Evolutionary conservation across 1,140 invertebrate species (phyloP).

Genomic region (Lycorma delicatula): DNA sequence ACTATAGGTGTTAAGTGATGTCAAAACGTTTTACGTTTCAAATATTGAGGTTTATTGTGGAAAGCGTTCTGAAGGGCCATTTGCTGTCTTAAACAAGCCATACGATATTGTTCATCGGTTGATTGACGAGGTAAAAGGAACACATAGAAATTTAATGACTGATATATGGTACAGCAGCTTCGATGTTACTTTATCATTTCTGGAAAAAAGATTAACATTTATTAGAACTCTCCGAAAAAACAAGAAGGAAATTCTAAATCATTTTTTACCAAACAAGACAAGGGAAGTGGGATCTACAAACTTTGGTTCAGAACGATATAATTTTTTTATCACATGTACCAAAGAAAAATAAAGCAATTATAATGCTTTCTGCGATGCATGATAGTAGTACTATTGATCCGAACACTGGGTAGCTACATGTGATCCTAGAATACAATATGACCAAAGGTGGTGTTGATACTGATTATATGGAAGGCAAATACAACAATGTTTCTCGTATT

Average conservation of each 20-base stretch:
- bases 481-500: too few species aligned
- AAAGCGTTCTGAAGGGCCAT: not conserved
- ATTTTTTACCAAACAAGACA: slow-evolving; percentile 21
- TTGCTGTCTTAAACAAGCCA: slow-evolving; percentile 5
- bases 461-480: too few species aligned
- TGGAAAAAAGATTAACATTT: slow-evolving; percentile 24
- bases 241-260: slow-evolving; percentile 22
- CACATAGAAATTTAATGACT: slow-evolving; percentile 31
- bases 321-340: slow-evolving; percentile 22
- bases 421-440: slow-evolving; percentile 30
- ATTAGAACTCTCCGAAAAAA: too few species aligned
- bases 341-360: slow-evolving; percentile 26
- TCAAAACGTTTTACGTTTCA: slow-evolving; percentile 7
- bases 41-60: not conserved
- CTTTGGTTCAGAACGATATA: slow-evolving; percentile 13
- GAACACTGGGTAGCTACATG: slow-evolving; percentile 25
- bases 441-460: slow-evolving; percentile 34
- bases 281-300: slow-evolving; percentile 4
- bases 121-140: not conserved
- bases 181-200: slow-evolving; percentile 15
- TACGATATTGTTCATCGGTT: not conserved
- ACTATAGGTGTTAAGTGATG: slow-evolving; percentile 28
- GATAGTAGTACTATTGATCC: slow-evolving; percentile 21
- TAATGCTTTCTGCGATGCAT: slow-evolving; percentile 34
- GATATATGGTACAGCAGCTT: slow-evolving; percentile 33